These are phyloP conservation scores for Caenorhabditis elegans DNA, from an alignment of 1,140 invertebrate species.

Conservation along the genomic window DNA sequence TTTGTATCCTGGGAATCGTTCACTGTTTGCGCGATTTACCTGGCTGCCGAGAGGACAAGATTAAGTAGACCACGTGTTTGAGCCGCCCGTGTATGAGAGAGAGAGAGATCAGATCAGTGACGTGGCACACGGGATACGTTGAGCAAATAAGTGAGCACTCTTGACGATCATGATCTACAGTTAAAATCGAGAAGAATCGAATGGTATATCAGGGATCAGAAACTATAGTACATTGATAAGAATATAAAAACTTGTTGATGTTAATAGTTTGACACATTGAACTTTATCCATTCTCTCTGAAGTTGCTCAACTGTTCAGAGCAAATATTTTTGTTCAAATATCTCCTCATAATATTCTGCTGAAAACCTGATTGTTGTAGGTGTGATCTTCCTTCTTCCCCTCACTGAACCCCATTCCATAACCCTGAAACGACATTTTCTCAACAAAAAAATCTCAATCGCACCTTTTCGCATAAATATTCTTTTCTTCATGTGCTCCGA, in stretches of 20 bases:
- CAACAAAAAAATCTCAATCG: background rate
- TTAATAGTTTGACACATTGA: too few species aligned
- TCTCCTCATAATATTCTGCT: too few species aligned
- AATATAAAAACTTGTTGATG: background rate
- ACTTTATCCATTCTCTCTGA: too few species aligned
- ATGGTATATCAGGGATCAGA: background rate
- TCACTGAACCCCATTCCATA: background rate
- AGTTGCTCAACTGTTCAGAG: too few species aligned
- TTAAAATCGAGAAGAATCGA: too few species aligned
- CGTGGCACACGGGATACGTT: conserved; percentile 24
- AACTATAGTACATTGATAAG: background rate
- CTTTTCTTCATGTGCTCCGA: background rate
- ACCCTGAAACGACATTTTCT: background rate
- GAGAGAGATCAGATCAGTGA: conserved; percentile 5
- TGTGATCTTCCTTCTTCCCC: too few species aligned
- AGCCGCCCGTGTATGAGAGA: background rate
- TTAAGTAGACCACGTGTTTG: conserved; percentile 12
- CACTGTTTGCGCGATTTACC: background rate
- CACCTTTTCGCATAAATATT: background rate
- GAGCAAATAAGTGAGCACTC: background rate
- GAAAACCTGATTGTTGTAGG: too few species aligned
- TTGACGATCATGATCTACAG: too few species aligned
- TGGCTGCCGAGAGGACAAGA: background rate
- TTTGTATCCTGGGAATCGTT: background rate
- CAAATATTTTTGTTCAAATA: too few species aligned